Base-by-base conservation (phyloP, 30 jellyfish, hydroid and myxozoan species). In the Nemopilema nomurai region DNA sequence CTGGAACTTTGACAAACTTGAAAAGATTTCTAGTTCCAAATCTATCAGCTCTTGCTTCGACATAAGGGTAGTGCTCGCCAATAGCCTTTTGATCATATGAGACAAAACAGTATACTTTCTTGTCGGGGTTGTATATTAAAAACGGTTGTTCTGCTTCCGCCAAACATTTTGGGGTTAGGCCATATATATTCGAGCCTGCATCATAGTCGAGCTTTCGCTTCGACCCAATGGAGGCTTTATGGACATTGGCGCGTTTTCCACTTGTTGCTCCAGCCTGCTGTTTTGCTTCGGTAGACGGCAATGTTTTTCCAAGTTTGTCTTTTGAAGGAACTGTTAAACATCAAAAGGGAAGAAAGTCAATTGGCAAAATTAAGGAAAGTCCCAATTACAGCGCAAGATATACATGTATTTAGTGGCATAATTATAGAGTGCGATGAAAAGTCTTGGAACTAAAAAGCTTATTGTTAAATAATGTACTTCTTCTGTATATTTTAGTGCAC, bases 1-100 rank as follows among this genome's bases (percentile, higher is more conserved):
- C 81, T 18, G 80, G 73, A 17, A 80, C 81, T 31, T 66, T 49
- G 27, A 28, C 51, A 53, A 80, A 28, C 3, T 51, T 67, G 25
- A 80, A 80, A 27, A 80, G n/a, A 66, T 80, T 80, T 49, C 89
- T 80, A 49, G 23, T 19, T 25, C 89, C 89, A 19, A 13, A 18
- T 33, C 89, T 71, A 66, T 65, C 80, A 16, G 49, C 73, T 19
- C 89, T 80, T 20, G 89, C 89, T 30, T 80, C 81, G 24, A 66
- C 32, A 73, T 80, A 80, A 0, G 80, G 71, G 33, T 29, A 63
- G 26, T 49, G 80, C 31, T 80, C 68, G 18, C 89, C 89, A 8
- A 79, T 65, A 4, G 76, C 81, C 27, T 80, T 80, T 20, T 25
- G 1, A 50, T 80, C 89, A 29, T 80, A 63, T 20, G 89, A 80